Conservation (phyloP, 2,888 invertebrate species). For the Cataglyphis altisquamis region DNA sequence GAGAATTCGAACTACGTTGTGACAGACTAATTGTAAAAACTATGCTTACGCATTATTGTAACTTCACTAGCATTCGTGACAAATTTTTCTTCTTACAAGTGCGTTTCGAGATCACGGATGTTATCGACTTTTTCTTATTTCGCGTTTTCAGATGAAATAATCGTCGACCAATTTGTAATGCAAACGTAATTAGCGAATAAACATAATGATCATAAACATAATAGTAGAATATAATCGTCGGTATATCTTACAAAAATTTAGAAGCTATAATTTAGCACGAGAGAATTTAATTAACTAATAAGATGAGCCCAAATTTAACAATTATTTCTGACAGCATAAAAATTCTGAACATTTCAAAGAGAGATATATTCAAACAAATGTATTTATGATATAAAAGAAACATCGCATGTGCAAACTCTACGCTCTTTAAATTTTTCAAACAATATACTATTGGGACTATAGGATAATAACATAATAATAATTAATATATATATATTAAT, state of each 20-base stretch:
- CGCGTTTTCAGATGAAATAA: not conserved
- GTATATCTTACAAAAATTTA: constrained; percentile 10
- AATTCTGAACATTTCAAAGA: not conserved
- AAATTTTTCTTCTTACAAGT: not conserved
- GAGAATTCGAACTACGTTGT: not conserved
- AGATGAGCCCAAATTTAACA: not conserved
- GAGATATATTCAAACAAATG: not conserved
- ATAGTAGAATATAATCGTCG: not conserved
- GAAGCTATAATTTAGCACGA: not conserved
- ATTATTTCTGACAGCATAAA: constrained; percentile 6
- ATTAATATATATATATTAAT: not conserved
- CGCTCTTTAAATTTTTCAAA: not conserved
- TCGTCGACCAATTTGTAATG: constrained; percentile 4
- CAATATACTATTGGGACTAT: not conserved
- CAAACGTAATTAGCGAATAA: constrained; percentile 19
- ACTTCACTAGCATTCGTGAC: constrained; percentile 9
- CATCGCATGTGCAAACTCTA: not conserved
- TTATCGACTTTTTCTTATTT: constrained; percentile 13
- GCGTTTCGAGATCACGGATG: constrained; percentile 24
- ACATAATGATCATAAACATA: not conserved
- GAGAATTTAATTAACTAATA: constrained; percentile 22
- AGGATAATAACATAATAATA: not conserved
- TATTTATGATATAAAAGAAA: not conserved
- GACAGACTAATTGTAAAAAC: constrained; percentile 4
- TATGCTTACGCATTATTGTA: constrained; percentile 39